phyloP scores from a whole-genome alignment of 2,797 vertebrate species.

The Streptopelia turtur region DNA sequence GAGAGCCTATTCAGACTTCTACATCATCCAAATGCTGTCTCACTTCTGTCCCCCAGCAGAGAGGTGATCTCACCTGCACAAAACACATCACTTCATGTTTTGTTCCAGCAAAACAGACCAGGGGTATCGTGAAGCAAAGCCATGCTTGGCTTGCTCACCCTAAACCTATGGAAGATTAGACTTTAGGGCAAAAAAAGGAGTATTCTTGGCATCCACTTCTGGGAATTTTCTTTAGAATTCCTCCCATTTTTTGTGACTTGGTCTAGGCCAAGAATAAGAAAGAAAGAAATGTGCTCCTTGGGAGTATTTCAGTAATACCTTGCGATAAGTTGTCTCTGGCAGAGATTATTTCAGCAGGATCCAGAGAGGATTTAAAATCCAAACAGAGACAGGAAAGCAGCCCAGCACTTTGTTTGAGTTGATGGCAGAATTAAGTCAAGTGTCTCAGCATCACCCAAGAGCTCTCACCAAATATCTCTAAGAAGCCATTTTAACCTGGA shows the following conservation, averaged over 20 bases:
- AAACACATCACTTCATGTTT: neutral
- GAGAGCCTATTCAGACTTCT: neutral
- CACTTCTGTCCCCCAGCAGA: neutral
- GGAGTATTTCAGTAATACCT: slow-evolving; percentile 58
- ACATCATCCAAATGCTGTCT: neutral
- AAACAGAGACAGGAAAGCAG: slow-evolving; percentile 42
- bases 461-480: neutral
- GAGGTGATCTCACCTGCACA: neutral
- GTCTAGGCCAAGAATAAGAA: slow-evolving; percentile 62
- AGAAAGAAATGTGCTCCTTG: slow-evolving; percentile 55
- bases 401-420: neutral
- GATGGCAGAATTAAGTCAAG: slow-evolving; percentile 31
- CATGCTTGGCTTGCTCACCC: neutral
- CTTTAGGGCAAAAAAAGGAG: neutral
- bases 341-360: slow-evolving; percentile 45
- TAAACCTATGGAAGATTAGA: neutral
- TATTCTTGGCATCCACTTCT: neutral
- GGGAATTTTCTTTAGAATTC: slow-evolving; percentile 60
- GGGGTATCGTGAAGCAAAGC: neutral
- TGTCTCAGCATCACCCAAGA: neutral
- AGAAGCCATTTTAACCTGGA: neutral
- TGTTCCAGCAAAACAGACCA: neutral
- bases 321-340: slow-evolving; percentile 64
- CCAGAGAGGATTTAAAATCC: slow-evolving; percentile 50
- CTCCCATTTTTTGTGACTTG: slow-evolving; percentile 36